Base-by-base conservation (phyloP, 2,113 vertebrate genomes). In the Phalacrocorax pelagicus region DNA sequence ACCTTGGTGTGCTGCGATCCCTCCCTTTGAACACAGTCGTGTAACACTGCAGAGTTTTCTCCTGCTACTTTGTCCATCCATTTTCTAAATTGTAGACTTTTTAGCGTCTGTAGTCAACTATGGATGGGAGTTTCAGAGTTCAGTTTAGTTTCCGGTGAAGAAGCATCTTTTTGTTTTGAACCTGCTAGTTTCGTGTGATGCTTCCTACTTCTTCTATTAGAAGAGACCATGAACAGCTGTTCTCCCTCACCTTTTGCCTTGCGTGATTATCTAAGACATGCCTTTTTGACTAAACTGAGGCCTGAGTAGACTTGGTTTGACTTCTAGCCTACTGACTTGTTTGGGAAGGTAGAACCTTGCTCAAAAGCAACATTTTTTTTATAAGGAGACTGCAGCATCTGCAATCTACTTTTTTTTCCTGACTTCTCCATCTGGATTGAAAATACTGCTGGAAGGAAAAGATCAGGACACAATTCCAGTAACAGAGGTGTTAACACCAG, bases 21-120 rank as follows among this genome's bases (percentile, higher is more conserved):
- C n/a, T 51, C 49, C 29, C 44, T 52, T 52, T 5, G 6, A 38
- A 23, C 3, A 1, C 4, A 0, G 20, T 7, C 1, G 0, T 10
- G 22, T 61, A 21, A 34, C 3, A 20, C 59, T 11, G 10, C 1
- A 0, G 27, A 18, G 15, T 38, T 32, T 29, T 36, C 22, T n/a
- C 22, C 57, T 15, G 1, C 40, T 20, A 24, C 16, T 30, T n/a
- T 23, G 22, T 65, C 34, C 4, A 44, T 15, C 47, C 12, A 0
- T 71, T 74, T n/a, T 52, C 67, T 62, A 21, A 36, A 58, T 1
- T 27, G 24, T 9, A 79, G 49, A 3, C 4, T 1, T 52, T 34
- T 75, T 22, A 9, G 16, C 4, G 2, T 58, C 55, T 15, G 0
- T 36, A 30, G 52, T 38, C 15, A 13, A 54, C 65, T 29, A 8